These are phyloP conservation scores for Nothoprocta perdicaria DNA, from an alignment of 2,113 vertebrate species.

Conservation along the genomic window DNA sequence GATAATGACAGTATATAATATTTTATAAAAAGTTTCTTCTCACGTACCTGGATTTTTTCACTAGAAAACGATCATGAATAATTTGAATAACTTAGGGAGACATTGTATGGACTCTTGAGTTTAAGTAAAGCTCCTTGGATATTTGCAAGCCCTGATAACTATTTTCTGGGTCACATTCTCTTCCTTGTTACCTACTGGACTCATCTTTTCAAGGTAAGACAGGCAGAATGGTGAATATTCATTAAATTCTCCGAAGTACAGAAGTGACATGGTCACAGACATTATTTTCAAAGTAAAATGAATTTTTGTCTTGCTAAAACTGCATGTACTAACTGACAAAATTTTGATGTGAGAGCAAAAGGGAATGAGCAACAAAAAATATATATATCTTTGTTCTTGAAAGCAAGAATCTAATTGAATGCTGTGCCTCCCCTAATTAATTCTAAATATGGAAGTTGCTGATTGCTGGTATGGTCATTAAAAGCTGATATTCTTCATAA, in stretches of 20 bases:
- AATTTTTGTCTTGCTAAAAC: neutral
- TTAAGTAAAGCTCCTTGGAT: neutral
- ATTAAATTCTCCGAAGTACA: neutral
- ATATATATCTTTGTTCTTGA: neutral
- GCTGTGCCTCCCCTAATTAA: neutral
- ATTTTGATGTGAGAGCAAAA: neutral
- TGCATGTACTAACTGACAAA: neutral
- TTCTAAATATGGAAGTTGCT: neutral
- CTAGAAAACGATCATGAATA: neutral
- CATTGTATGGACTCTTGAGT: neutral
- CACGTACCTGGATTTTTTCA: neutral
- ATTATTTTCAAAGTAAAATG: neutral
- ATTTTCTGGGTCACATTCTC: neutral
- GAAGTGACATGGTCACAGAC: neutral
- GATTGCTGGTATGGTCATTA: neutral
- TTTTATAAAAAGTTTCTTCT: neutral
- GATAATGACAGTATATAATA: neutral
- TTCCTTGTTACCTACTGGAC: neutral
- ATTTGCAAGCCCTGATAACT: neutral
- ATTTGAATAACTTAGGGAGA: neutral
- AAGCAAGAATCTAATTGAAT: neutral
- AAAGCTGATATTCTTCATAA: neutral
- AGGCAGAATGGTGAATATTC: neutral
- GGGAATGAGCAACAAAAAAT: neutral
- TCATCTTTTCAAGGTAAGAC: neutral